These are phyloP conservation scores for Mormoops blainvillei DNA, from an alignment of 2,113 vertebrate genomes.

Conservation along the genomic window DNA sequence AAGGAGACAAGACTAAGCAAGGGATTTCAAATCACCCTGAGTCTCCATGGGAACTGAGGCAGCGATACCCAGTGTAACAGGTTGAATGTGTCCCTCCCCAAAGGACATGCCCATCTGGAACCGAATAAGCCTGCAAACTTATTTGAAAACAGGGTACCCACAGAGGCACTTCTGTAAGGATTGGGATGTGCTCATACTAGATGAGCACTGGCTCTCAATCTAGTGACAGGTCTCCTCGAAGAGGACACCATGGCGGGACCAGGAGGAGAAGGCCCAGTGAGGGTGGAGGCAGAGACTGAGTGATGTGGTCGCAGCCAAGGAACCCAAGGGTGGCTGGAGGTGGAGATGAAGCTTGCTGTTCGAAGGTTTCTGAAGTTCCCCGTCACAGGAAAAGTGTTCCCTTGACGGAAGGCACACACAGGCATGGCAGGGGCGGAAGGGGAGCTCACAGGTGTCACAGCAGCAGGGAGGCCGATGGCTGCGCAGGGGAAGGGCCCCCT, in stretches of 20 bases:
- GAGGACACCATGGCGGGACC: neutral
- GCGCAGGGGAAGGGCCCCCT: too few species aligned
- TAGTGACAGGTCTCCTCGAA: neutral
- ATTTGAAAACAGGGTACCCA: neutral
- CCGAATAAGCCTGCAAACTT: neutral
- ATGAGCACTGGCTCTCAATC: neutral
- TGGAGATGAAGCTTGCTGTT: too few species aligned
- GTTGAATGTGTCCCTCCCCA: neutral
- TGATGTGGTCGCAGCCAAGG: neutral
- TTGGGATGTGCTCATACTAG: neutral
- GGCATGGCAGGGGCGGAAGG: too few species aligned
- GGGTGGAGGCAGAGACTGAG: neutral
- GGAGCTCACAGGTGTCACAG: too few species aligned
- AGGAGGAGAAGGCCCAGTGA: neutral
- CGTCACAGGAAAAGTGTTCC: too few species aligned
- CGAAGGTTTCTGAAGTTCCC: too few species aligned
- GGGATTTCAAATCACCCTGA: neutral
- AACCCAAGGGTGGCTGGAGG: neutral
- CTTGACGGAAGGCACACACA: too few species aligned
- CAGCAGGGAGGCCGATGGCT: too few species aligned
- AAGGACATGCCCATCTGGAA: neutral
- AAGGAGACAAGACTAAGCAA: neutral
- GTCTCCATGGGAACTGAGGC: rapidly evolving
- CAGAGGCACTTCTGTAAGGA: too few species aligned
- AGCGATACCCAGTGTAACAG: rapidly evolving